Conservation (phyloP, 1,140 invertebrate genomes). For the Hyposmocoma kahamanoa region DNA sequence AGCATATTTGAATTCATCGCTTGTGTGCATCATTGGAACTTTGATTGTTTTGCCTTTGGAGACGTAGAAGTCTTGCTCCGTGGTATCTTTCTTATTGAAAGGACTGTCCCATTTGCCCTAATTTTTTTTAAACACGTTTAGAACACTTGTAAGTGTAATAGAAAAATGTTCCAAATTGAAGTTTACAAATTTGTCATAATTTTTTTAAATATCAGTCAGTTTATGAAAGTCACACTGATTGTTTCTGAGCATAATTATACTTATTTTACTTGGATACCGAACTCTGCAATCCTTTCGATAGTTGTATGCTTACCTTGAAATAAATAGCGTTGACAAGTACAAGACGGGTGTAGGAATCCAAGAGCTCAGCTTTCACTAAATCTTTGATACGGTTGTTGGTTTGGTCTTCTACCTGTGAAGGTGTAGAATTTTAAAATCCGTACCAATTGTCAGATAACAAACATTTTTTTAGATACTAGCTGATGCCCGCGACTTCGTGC, state of each 20-base stretch:
- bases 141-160: constrained; percentile 1
- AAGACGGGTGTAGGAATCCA: constrained; percentile 73
- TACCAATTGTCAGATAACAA: too few species aligned
- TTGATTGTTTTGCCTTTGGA: constrained; percentile 31
- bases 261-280: too few species aligned
- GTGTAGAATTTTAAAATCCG: too few species aligned
- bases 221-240: too few species aligned
- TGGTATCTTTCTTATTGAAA: constrained; percentile 28
- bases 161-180: background rate
- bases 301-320: constrained; percentile 54
- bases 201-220: background rate
- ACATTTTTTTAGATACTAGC: too few species aligned
- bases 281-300: too few species aligned
- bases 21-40: constrained; percentile 43
- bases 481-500: too few species aligned
- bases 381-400: constrained; percentile 83
- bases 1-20: constrained; percentile 30
- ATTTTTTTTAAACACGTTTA: too few species aligned
- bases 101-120: constrained; percentile 46
- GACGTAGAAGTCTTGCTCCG: constrained; percentile 41
- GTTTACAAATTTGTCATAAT: background rate
- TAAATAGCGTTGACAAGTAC: constrained; percentile 74
- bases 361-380: constrained; percentile 73
- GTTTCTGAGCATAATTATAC: too few species aligned
- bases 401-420: constrained; percentile 75